Conservation (phyloP, 2,797 vertebrate species). For the Notolabrus celidotus region DNA sequence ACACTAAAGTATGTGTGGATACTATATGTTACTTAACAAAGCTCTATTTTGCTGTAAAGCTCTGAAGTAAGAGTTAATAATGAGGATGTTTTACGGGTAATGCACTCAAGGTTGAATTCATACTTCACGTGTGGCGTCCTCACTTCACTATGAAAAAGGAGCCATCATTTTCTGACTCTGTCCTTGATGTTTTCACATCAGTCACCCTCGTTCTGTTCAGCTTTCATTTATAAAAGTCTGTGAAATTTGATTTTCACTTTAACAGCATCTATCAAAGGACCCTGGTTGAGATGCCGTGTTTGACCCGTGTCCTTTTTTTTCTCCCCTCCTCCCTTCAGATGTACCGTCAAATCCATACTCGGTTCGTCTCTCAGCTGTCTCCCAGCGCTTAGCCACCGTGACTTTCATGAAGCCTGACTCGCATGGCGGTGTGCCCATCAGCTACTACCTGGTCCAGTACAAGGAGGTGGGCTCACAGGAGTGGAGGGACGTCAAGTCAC, state of each 20-base stretch:
- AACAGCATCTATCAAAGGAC: too few species aligned
- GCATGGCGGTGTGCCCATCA: conserved; percentile 96
- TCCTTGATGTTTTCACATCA: not conserved
- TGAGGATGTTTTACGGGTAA: conserved; percentile 4
- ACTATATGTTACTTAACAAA: too few species aligned
- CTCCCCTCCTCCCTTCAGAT: conserved; percentile 84
- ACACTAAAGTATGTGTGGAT: too few species aligned
- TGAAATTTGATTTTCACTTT: not conserved
- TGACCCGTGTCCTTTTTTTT: too few species aligned
- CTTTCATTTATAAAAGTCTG: not conserved
- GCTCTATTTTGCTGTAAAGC: too few species aligned
- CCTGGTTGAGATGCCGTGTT: too few species aligned
- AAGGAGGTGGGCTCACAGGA: conserved; percentile 92
- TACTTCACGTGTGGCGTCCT: conserved; percentile 1
- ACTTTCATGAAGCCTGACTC: conserved; percentile 97
- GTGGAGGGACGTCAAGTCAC: conserved; percentile 94
- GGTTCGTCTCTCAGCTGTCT: conserved; percentile 91
- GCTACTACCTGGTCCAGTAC: conserved; percentile 96
- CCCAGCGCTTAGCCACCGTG: conserved; percentile 94
- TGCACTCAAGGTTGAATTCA: not conserved
- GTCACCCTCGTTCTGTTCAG: not conserved
- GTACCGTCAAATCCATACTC: conserved; percentile 96
- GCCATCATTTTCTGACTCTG: not conserved
- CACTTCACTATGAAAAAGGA: not conserved
- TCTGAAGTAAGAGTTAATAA: not conserved